These are phyloP conservation scores for Oreochromis niloticus DNA, from an alignment of 2,113 vertebrate genomes.

Conservation along the genomic window DNA sequence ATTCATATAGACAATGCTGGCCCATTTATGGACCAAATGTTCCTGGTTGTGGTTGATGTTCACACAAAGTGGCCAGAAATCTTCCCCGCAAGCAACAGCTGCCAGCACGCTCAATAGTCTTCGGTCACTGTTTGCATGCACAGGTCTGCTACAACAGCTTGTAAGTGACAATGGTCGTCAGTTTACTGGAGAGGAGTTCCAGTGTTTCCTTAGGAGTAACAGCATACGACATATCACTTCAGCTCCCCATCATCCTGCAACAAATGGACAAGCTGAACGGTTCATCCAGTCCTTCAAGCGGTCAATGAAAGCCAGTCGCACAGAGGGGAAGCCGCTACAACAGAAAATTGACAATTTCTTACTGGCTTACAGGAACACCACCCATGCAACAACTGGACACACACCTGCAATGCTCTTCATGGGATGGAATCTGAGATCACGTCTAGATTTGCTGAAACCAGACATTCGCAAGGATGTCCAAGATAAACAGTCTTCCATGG, in stretches of 20 bases:
- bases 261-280: not conserved
- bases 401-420: not conserved
- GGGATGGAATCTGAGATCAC: accelerated
- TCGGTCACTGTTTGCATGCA: not conserved
- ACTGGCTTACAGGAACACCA: not conserved
- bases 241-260: not conserved
- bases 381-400: not conserved
- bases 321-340: not conserved
- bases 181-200: not conserved
- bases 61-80: not conserved
- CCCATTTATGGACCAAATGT: no score
- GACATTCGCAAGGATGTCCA: not conserved
- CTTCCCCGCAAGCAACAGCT: accelerated
- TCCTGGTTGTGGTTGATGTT: not conserved
- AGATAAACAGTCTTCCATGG: not conserved
- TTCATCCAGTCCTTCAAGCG: no score
- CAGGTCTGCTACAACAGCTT: not conserved
- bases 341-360: accelerated
- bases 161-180: accelerated
- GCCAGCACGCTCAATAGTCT: not conserved
- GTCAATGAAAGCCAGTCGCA: not conserved
- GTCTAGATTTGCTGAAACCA: not conserved
- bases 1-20: no score
- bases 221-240: not conserved
- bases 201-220: not conserved